Percentiles rank a stretch among this genome's conserved stretches.
phyloP scores from a whole-genome alignment of 2,113 vertebrate species.

The Ceyx margarethae region DNA sequence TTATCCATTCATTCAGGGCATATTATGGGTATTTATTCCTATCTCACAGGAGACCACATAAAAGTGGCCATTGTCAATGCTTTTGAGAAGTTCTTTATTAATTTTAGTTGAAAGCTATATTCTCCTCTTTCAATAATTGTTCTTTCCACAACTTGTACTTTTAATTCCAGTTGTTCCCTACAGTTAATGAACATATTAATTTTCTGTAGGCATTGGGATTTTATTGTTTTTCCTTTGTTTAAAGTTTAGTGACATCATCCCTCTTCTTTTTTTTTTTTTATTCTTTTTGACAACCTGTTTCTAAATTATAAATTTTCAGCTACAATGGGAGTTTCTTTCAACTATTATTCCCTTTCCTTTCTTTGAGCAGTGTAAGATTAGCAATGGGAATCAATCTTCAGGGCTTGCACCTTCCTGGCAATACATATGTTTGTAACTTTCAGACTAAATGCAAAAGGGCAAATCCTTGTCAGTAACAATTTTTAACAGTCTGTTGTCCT shows the following conservation, averaged over 20 bases:
- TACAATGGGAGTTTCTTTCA: neutral
- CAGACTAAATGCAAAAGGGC: neutral
- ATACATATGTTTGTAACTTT: neutral
- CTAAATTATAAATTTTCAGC: neutral
- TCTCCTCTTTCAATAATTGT: neutral
- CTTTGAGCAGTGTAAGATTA: neutral
- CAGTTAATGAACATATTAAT: neutral
- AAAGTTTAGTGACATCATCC: neutral
- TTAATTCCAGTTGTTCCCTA: neutral
- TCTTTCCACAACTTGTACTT: neutral
- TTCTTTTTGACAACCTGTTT: neutral
- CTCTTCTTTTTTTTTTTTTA: neutral
- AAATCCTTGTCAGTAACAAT: neutral
- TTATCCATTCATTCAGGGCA: neutral
- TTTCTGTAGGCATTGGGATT: neutral
- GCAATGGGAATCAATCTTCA: neutral
- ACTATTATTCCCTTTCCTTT: neutral
- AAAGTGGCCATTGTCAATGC: neutral
- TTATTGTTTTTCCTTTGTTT: neutral
- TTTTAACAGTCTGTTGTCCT: neutral
- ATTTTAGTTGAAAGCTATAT: neutral
- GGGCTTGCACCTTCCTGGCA: neutral
- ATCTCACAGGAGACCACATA: neutral
- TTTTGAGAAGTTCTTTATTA: neutral
- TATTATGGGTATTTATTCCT: neutral